Percentiles rank a stretch among this genome's conserved stretches.
Evolutionary conservation across 2,797 vertebrate species (phyloP).

Genomic region (Syngnathus acus): DNA sequence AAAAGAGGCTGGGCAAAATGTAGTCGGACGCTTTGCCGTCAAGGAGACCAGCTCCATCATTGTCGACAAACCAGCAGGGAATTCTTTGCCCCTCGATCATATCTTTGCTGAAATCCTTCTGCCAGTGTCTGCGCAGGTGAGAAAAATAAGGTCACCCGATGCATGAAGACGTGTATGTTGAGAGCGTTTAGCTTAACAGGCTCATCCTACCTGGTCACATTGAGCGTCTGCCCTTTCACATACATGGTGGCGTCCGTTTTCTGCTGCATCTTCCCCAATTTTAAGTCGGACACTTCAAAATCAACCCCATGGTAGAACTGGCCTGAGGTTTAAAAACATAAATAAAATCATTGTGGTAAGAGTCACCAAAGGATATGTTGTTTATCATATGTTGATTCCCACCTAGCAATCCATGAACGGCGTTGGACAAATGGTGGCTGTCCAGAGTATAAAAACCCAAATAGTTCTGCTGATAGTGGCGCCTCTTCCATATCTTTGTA

Average conservation of each 20-base stretch:
- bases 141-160: neutral
- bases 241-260: slow-evolving; percentile 87
- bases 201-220: slow-evolving; percentile 78
- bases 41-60: slow-evolving; percentile 81
- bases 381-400: slow-evolving; percentile 26
- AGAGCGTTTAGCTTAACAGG: neutral
- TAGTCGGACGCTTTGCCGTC: slow-evolving; percentile 80
- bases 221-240: slow-evolving; percentile 77
- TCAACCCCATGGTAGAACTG: slow-evolving; percentile 83
- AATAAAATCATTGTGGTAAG: too few species aligned
- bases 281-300: slow-evolving; percentile 68
- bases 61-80: slow-evolving; percentile 87
- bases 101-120: slow-evolving; percentile 79
- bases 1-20: slow-evolving; percentile 64
- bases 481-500: slow-evolving; percentile 76
- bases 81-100: slow-evolving; percentile 60
- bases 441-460: slow-evolving; percentile 87
- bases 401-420: slow-evolving; percentile 88
- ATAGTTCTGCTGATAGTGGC: slow-evolving; percentile 79
- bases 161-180: neutral
- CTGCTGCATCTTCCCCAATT: slow-evolving; percentile 66
- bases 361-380: neutral
- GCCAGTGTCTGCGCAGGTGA: slow-evolving; percentile 74
- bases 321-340: slow-evolving; percentile 39
- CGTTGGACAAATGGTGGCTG: slow-evolving; percentile 73